Evolutionary conservation across 2,113 vertebrate genomes (phyloP).

Genomic region (Pardalotus punctatus): DNA sequence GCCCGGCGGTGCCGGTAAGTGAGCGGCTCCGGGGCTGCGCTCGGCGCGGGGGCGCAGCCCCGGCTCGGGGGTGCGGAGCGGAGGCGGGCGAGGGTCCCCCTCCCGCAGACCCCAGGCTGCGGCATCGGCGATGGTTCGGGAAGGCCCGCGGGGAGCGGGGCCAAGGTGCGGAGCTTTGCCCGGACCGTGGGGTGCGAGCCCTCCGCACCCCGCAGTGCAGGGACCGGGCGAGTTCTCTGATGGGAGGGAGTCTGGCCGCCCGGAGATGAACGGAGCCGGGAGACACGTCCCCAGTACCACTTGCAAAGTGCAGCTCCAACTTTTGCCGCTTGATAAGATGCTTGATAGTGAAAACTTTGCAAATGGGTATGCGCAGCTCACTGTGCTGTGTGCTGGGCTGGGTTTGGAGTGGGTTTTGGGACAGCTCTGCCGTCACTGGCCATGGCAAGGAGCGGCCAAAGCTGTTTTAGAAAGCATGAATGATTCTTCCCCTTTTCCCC

Average conservation of each 20-base stretch:
- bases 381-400: neutral
- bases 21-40: neutral
- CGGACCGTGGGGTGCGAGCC: neutral
- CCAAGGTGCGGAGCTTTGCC: neutral
- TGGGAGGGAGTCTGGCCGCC: neutral
- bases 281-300: rapidly evolving
- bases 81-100: neutral
- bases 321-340: neutral
- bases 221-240: rapidly evolving
- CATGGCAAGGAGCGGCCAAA: rapidly evolving
- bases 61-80: neutral
- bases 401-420: neutral
- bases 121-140: neutral
- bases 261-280: neutral
- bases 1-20: neutral
- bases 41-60: too few relatives aligned
- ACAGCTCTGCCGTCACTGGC: neutral
- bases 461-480: neutral
- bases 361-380: rapidly evolving
- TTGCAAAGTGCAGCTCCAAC: neutral
- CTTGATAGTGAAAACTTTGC: neutral
- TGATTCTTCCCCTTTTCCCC: neutral
- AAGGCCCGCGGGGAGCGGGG: neutral
- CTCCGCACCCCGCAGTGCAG: rapidly evolving
- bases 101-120: neutral